Evolutionary conservation across 2,113 vertebrate species (phyloP), one percentile per base, ranked within the genome.

Genomic region (Podiceps cristatus): DNA sequence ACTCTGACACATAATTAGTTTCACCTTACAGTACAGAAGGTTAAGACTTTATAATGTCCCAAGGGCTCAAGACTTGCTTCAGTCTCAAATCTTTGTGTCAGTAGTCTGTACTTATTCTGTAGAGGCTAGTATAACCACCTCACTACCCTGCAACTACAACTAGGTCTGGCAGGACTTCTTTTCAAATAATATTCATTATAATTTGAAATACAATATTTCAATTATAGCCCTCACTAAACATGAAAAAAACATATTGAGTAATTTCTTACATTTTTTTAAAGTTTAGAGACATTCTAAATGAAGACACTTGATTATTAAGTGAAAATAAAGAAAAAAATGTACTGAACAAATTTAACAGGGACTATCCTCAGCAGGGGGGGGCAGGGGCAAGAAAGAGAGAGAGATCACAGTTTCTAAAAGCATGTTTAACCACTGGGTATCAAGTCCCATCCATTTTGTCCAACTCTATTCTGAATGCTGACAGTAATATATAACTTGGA

Each of bases 1-100:
- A 76, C 47, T 63, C n/a, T 18, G 5, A 68, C 58, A 88, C 45
- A 59, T 81, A 89, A 96, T 95, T 97, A 93, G 63, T 94, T 94
- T 92, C 93, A 95, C 72, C 92, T 88, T 86, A 63, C 18, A 80
- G 35, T 42, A 88, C 18, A 85, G 37, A 68, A 95, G 77, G 88
- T 86, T 90, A 96, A 87, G 85, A 58, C 59, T 86, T 88, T 2
- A 44, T 82, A 88, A 85, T 67, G 82, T 76, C 87, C 88, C 49
- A 69, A 45, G 74, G 89, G 58, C 81, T 45, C 66, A 82, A 88
- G 93, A 90, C 33, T 88, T 82, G 69, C 40, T 88, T 68, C 66
- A 67, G 53, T 9, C 74, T 86, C 68, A 50, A 50, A 77, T 66
- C 28, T 67, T 62, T 55, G 18, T 83, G 42, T 84, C 52, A 91